Evolutionary conservation across 2,797 vertebrate species (phyloP).

Genomic region (Pseudochirops corinnae): DNA sequence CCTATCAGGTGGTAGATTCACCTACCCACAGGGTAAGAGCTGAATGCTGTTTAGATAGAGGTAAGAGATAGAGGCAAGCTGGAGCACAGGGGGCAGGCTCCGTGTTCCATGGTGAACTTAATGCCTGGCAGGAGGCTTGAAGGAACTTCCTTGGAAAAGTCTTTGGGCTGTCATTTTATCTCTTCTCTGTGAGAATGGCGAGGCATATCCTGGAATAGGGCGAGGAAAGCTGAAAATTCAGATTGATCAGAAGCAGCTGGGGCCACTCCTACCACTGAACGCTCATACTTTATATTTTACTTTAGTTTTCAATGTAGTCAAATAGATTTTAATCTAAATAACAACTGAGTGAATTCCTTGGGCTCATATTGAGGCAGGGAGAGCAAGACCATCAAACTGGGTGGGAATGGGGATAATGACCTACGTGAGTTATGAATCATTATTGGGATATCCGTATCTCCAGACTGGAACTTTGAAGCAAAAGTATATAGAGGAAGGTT

Average conservation of each 20-base stretch:
- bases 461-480: not conserved
- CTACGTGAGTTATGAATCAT: not conserved
- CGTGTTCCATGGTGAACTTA: not conserved
- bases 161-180: not conserved
- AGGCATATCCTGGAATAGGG: not conserved
- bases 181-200: not conserved
- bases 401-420: not conserved
- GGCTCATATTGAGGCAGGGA: not conserved
- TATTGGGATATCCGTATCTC: not conserved
- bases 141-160: not conserved
- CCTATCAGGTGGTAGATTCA: not conserved
- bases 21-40: not conserved
- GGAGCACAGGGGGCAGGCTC: not conserved
- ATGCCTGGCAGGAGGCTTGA: not conserved
- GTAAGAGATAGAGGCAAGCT: not conserved
- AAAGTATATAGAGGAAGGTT: not conserved
- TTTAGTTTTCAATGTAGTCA: not conserved
- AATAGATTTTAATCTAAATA: not conserved
- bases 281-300: not conserved
- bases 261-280: not conserved
- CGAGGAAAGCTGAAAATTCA: not conserved
- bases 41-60: not conserved
- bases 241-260: not conserved
- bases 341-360: not conserved
- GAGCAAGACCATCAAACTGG: not conserved